Evolutionary conservation across 2,797 vertebrate genomes (phyloP), one percentile per base, ranked within the genome.

Genomic region (Harpagifer antarcticus): DNA sequence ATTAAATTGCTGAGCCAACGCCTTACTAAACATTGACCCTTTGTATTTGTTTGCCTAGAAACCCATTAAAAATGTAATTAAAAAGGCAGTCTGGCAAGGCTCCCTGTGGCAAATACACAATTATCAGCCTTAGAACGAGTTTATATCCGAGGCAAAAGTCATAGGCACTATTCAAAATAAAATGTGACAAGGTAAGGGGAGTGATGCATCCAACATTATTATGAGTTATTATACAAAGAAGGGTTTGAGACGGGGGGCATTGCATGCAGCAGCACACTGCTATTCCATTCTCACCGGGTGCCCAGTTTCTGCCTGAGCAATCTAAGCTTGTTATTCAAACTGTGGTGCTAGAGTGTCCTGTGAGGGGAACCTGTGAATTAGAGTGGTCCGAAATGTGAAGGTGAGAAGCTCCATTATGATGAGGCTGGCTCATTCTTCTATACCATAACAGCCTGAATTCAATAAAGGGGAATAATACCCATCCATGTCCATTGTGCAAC

Each of bases 21-120:
- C 44, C 56, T 60, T 19, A 43, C 60, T 48, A 59, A 27, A 63
- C 19, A 7, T 49, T 88, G 79, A 91, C 85, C 87, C 86, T 91
- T 91, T 78, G 63, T 73, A 63, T 86, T 89, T 86, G 77, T 87
- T 88, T 91, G 85, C 74, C 75, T 76, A 61, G 79, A 83, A 91
- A 88, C 68, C 77, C 78, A 89, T 93, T 89, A 92, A 89, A 89
- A 89, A 86, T 88, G 82, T 88, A 88, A 92, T 92, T 91, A 86
- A 87, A 90, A 88, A 86, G 45, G 75, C 72, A 64, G 67, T 33
- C 66, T 68, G 49, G 66, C 82, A 81, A 42, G 48, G 69, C 55
- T 86, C 77, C 86, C 88, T 50, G 74, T 75, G 79, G 87, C 88
- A 78, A 86, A 85, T 79, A 77, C 69, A 85, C 78, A 90, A 90